Conservation (phyloP, 1,140 invertebrate species). For the Drosophila takahashii region DNA sequence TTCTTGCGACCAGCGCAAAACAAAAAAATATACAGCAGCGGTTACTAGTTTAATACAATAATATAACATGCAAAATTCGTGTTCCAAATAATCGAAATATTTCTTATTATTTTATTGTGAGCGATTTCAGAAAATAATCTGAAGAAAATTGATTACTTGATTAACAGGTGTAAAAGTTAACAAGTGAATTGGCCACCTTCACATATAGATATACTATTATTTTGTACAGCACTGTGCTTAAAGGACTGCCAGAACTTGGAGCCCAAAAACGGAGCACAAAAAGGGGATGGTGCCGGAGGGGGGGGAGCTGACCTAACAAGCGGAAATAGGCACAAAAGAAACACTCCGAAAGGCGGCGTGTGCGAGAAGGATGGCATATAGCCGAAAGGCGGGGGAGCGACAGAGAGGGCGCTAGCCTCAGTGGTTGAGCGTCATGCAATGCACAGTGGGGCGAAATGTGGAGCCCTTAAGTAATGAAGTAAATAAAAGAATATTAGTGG, state of each 20-base stretch:
- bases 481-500: too few relatives aligned
- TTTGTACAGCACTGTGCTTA: not conserved
- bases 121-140: too few relatives aligned
- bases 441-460: conserved; percentile 12
- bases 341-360: conserved; percentile 29
- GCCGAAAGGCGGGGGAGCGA: conserved; percentile 9
- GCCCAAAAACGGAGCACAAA: conserved; percentile 29
- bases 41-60: too few relatives aligned
- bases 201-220: too few relatives aligned
- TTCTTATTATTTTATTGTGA: too few relatives aligned
- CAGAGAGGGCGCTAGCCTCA: conserved; percentile 15
- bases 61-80: not conserved
- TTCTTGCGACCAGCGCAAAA: conserved; percentile 19
- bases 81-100: too few relatives aligned
- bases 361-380: conserved; percentile 16
- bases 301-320: conserved; percentile 52
- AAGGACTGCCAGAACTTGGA: conserved; percentile 51
- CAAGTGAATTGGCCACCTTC: too few relatives aligned
- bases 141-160: not conserved
- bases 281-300: conserved; percentile 13
- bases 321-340: conserved; percentile 58
- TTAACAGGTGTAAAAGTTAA: too few relatives aligned
- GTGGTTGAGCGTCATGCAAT: conserved; percentile 37
- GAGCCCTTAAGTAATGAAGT: too few relatives aligned
- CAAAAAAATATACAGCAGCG: conserved; percentile 20